A percentile compares a stretch with the other conserved stretches of the same genome.
Evolutionary conservation across 2,113 vertebrate species (phyloP).

Genomic region (Paraplagusia blochii): DNA sequence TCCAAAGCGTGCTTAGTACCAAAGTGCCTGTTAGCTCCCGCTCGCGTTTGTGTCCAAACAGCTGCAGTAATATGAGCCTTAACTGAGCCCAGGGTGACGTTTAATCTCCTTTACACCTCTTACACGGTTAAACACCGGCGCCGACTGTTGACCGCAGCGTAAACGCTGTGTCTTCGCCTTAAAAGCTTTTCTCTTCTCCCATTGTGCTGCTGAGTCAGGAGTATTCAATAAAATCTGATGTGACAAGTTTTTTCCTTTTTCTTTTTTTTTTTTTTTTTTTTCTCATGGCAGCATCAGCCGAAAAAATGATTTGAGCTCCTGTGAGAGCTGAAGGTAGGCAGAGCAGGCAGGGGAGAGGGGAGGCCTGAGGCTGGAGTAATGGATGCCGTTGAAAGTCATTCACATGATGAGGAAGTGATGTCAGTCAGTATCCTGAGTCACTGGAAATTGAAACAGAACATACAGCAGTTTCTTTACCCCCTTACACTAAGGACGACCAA

Average conservation of each 20-base stretch:
- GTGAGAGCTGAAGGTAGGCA: constrained; percentile 10
- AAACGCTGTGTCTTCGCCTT: too few species aligned
- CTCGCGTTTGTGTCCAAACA: constrained; percentile 22
- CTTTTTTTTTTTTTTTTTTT: too few species aligned
- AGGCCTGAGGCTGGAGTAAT: constrained; percentile 44
- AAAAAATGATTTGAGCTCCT: constrained; percentile 21
- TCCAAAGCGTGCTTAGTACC: constrained; percentile 33
- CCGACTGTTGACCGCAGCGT: too few species aligned
- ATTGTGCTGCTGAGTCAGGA: constrained; percentile 53
- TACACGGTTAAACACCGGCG: constrained; percentile 38
- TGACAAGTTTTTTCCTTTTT: too few species aligned
- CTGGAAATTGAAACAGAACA: constrained; percentile 17
- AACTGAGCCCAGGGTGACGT: constrained; percentile 23
- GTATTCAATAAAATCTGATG: too few species aligned
- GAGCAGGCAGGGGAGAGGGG: constrained; percentile 7
- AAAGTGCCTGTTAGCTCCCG: constrained; percentile 28
- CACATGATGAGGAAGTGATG: constrained; percentile 28
- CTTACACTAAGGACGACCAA: too few species aligned
- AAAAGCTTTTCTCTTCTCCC: constrained; percentile 22
- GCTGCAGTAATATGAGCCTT: constrained; percentile 3
- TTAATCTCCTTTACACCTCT: constrained; percentile 34
- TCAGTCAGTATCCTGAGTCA: constrained; percentile 52
- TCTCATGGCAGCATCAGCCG: constrained; percentile 25
- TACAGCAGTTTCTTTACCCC: neutral
- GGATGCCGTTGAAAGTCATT: constrained; percentile 54